A percentile compares a stretch with the other conserved stretches of the same genome.
phyloP scores from a whole-genome alignment of 2,113 vertebrate genomes.

The Pholis gunnellus region DNA sequence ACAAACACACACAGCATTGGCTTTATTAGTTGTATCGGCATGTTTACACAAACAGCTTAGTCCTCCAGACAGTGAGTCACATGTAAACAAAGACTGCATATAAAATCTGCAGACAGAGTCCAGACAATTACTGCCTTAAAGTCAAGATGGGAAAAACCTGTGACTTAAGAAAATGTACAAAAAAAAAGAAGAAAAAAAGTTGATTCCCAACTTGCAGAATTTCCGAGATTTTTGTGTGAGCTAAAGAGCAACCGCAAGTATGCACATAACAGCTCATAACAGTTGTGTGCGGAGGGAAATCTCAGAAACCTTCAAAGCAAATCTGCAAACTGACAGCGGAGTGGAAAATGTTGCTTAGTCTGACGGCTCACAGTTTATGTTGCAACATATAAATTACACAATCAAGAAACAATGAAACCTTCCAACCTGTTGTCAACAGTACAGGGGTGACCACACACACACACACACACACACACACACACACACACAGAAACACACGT shows the following conservation, averaged over 20 bases:
- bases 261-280: slow-evolving; percentile 53
- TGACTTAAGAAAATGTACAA: slow-evolving; percentile 46
- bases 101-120: slow-evolving; percentile 41
- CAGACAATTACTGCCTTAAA: slow-evolving; percentile 51
- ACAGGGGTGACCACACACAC: background rate
- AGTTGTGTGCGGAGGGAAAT: slow-evolving; percentile 24
- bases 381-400: slow-evolving; percentile 21
- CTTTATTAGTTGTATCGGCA: slow-evolving; percentile 66
- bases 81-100: slow-evolving; percentile 56
- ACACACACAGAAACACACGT: background rate
- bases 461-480: slow-evolving; percentile 1
- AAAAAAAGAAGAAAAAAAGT: background rate
- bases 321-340: slow-evolving; percentile 28
- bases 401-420: slow-evolving; percentile 7
- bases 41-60: slow-evolving; percentile 56
- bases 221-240: slow-evolving; percentile 39
- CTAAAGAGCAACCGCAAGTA: slow-evolving; percentile 47
- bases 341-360: slow-evolving; percentile 56
- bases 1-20: slow-evolving; percentile 29
- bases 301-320: slow-evolving; percentile 42
- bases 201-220: slow-evolving; percentile 33
- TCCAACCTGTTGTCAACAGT: slow-evolving; percentile 25
- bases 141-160: slow-evolving; percentile 51
- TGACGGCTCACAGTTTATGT: slow-evolving; percentile 32
- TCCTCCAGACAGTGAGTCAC: slow-evolving; percentile 67